A percentile compares a stretch with the other conserved stretches of the same genome.
phyloP scores from a whole-genome alignment of 2,888 invertebrate species.

The Tigriopus californicus region DNA sequence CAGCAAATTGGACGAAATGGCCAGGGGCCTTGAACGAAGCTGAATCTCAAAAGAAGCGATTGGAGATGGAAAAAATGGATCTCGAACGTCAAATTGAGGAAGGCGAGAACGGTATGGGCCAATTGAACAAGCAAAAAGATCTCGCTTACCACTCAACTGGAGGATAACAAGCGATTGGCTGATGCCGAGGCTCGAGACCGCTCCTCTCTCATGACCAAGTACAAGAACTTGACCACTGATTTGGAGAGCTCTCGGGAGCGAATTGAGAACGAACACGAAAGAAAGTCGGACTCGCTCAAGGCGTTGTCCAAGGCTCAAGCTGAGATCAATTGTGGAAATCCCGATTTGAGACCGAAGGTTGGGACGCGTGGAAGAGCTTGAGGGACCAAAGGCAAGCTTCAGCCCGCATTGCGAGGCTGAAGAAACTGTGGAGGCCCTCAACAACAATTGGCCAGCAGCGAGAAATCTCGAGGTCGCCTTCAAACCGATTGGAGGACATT shows the following conservation, averaged over 20 bases:
- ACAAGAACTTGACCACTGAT: constrained; percentile 36
- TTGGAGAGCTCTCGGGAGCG: constrained; percentile 63
- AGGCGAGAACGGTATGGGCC: constrained; percentile 90
- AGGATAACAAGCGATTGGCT: constrained; percentile 77
- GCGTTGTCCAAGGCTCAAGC: constrained; percentile 97
- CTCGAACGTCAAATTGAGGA: constrained; percentile 55
- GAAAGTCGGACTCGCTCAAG: constrained; percentile 94
- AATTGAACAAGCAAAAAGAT: constrained; percentile 93
- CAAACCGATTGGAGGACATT: constrained; percentile 94
- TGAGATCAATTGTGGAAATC: constrained; percentile 95
- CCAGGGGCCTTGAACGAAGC: constrained; percentile 92
- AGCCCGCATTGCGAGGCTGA: constrained; percentile 93
- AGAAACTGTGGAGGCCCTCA: constrained; percentile 90
- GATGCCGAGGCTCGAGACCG: constrained; percentile 49
- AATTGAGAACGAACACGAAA: constrained; percentile 98
- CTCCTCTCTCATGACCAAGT: constrained; percentile 27
- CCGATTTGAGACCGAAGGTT: constrained; percentile 96
- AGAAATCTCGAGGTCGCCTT: constrained; percentile 93
- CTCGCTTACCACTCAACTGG: constrained; percentile 42
- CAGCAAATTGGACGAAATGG: constrained; percentile 88
- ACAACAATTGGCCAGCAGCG: constrained; percentile 87
- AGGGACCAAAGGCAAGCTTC: constrained; percentile 43
- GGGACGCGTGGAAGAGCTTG: constrained; percentile 33
- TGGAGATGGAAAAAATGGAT: constrained; percentile 92
- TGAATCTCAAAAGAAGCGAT: constrained; percentile 90